Percentiles rank a stretch among this genome's conserved stretches.
phyloP scores from a whole-genome alignment of 2,797 vertebrate species.

The Sebastes melanostomus region DNA sequence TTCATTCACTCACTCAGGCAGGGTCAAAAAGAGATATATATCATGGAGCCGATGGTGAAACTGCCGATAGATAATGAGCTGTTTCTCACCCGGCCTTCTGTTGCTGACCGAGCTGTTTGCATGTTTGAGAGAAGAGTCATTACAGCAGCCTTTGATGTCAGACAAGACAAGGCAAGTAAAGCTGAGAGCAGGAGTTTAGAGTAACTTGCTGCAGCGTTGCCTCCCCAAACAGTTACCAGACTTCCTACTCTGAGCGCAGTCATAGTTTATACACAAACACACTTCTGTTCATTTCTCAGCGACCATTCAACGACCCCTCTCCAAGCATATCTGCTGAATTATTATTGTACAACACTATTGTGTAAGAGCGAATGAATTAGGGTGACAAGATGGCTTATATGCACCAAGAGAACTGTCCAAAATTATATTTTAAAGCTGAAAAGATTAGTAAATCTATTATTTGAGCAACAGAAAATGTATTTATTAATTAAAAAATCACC shows the following conservation, averaged over 20 bases:
- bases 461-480: not conserved
- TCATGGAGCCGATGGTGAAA: constrained; percentile 20
- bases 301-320: not conserved
- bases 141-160: constrained; percentile 66
- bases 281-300: not conserved
- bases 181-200: constrained; percentile 50
- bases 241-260: constrained; percentile 34
- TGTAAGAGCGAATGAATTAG: not conserved
- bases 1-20: constrained; percentile 32
- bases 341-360: not conserved
- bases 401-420: not conserved
- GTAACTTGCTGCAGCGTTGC: constrained; percentile 26
- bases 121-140: constrained; percentile 60
- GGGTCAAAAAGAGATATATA: constrained; percentile 34
- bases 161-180: constrained; percentile 58
- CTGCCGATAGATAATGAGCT: constrained; percentile 37
- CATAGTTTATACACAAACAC: constrained; percentile 19
- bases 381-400: not conserved
- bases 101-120: constrained; percentile 52
- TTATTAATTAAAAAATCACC: not conserved
- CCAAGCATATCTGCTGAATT: constrained; percentile 3
- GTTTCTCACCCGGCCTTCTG: constrained; percentile 44
- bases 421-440: not conserved
- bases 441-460: not conserved
- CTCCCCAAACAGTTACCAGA: constrained; percentile 22